Conservation (phyloP, 2,888 invertebrate species). For the Drosophila meridiana region DNA sequence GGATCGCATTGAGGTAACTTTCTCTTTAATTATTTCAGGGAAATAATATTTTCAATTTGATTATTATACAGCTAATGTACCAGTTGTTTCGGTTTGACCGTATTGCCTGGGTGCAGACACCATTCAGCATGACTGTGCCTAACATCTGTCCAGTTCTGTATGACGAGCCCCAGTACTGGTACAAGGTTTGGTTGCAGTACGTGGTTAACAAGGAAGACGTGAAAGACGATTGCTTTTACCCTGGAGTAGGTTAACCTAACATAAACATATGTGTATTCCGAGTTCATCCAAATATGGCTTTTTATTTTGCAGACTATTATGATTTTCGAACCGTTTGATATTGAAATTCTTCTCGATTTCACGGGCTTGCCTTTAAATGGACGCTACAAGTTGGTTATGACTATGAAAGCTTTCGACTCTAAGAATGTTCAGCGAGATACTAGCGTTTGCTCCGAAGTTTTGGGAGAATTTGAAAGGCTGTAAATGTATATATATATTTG, state of each 20-base stretch:
- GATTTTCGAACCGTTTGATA: background rate
- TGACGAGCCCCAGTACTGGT: constrained; percentile 25
- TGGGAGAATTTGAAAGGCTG: background rate
- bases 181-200: constrained; percentile 17
- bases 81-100: constrained; percentile 12
- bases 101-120: constrained; percentile 24
- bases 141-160: background rate
- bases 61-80: background rate
- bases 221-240: constrained; percentile 19
- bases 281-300: background rate
- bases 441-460: background rate
- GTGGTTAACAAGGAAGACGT: constrained; percentile 24
- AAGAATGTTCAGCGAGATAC: background rate
- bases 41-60: background rate
- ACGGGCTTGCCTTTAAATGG: background rate
- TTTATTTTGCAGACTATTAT: background rate
- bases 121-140: background rate
- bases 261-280: background rate
- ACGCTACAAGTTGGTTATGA: background rate
- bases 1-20: constrained; percentile 7
- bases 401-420: background rate
- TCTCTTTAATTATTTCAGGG: background rate
- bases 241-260: constrained; percentile 17
- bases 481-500: background rate
- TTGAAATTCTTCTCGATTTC: background rate